phyloP scores from a whole-genome alignment of 2,888 invertebrate genomes.

The Sclerodermus sp. region DNA sequence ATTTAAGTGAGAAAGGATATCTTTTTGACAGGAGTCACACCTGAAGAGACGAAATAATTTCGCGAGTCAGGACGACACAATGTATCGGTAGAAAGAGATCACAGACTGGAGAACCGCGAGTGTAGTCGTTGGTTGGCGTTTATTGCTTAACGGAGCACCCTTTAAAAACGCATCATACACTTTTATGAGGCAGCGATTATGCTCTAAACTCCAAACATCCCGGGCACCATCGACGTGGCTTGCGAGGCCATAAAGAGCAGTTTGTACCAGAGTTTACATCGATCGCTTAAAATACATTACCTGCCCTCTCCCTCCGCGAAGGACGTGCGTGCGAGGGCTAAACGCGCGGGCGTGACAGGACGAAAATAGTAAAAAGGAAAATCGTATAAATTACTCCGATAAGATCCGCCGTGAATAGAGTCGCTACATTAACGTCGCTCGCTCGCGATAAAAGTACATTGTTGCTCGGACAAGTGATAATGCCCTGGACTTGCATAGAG shows the following conservation, averaged over 20 bases:
- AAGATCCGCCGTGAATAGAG: not conserved
- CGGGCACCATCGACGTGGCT: constrained; percentile 20
- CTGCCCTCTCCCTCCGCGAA: not conserved
- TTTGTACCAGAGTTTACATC: constrained; percentile 29
- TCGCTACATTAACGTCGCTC: too few species aligned
- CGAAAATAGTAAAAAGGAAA: constrained; percentile 11
- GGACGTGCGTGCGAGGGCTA: not conserved
- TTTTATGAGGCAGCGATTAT: constrained; percentile 54
- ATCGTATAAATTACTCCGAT: constrained; percentile 5
- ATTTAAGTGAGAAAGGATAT: too few species aligned
- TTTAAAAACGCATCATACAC: constrained; percentile 55
- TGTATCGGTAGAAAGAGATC: constrained; percentile 18
- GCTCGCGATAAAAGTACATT: too few species aligned
- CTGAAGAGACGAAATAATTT: not conserved
- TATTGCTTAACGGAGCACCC: constrained; percentile 51
- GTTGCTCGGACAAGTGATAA: too few species aligned
- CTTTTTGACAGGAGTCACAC: too few species aligned
- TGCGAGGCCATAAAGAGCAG: constrained; percentile 26
- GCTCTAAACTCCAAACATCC: constrained; percentile 42
- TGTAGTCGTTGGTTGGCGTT: constrained; percentile 40
- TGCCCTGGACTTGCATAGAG: too few species aligned
- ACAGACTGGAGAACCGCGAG: constrained; percentile 35
- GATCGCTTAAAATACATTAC: constrained; percentile 30
- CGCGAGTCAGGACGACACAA: not conserved
- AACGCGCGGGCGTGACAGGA: constrained; percentile 19